phyloP scores from a whole-genome alignment of 2,113 vertebrate species.

The Porphyrio hochstetteri region DNA sequence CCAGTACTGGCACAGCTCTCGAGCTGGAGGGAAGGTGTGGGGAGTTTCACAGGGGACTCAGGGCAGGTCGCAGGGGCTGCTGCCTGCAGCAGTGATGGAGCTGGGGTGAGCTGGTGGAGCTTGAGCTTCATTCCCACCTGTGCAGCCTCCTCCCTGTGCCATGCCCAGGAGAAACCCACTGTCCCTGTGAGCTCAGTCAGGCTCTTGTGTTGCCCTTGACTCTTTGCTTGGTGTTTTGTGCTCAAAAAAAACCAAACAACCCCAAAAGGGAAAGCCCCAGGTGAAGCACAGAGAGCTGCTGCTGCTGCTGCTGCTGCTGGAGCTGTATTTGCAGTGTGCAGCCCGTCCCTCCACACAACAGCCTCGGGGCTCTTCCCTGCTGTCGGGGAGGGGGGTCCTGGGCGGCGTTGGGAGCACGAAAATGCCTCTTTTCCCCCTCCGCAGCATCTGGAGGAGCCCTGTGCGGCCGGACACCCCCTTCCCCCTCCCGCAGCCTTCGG shows the following conservation, averaged over 20 bases:
- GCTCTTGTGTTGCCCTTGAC: not conserved
- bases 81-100: not conserved
- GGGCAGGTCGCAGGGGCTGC: not conserved
- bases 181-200: not conserved
- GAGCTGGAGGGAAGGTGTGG: not conserved
- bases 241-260: not conserved
- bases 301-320: not conserved
- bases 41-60: not conserved
- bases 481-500: not conserved
- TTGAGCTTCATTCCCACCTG: not conserved
- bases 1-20: not conserved
- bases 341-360: fast-evolving
- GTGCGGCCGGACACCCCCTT: not conserved
- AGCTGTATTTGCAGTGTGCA: not conserved
- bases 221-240: not conserved
- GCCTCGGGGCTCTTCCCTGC: not conserved
- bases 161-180: not conserved
- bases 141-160: not conserved
- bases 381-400: fast-evolving
- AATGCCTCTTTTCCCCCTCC: not conserved
- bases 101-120: not conserved
- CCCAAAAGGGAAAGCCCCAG: not conserved
- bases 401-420: not conserved
- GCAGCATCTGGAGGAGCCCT: not conserved
- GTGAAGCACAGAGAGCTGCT: not conserved